These are phyloP conservation scores for Callipepla squamata DNA, from an alignment of 2,113 vertebrate genomes.

Conservation along the genomic window DNA sequence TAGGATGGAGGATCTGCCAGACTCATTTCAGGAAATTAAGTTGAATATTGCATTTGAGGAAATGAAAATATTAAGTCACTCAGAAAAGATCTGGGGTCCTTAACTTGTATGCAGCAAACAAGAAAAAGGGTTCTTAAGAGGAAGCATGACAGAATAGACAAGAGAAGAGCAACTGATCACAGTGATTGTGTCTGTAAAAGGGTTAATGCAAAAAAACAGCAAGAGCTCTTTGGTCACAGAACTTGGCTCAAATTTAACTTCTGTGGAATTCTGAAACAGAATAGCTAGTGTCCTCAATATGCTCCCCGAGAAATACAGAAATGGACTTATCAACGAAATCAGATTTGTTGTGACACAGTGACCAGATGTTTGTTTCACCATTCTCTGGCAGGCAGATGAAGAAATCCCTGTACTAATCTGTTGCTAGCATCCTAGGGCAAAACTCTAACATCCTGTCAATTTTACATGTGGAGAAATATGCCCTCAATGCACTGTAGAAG, in stretches of 20 bases:
- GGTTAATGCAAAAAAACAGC: not conserved
- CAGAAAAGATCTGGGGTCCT: not conserved
- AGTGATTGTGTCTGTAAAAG: not conserved
- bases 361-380: not conserved
- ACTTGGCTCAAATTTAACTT: not conserved
- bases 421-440: not conserved
- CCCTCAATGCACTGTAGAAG: accelerated
- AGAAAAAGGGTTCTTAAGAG: not conserved
- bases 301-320: not conserved
- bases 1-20: not conserved
- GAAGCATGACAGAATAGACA: not conserved
- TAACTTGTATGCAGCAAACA: not conserved
- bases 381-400: not conserved
- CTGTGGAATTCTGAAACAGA: not conserved
- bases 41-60: not conserved
- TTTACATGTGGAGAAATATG: not conserved
- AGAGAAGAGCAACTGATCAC: not conserved
- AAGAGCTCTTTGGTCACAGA: not conserved
- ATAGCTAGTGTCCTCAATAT: not conserved
- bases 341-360: not conserved
- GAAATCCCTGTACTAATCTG: not conserved
- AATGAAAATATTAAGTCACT: not conserved
- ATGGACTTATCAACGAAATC: not conserved
- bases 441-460: not conserved
- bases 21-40: not conserved